Evolutionary conservation across 2,888 invertebrate genomes (phyloP), one percentile per base, ranked within the genome.

Genomic region (Drosophila yooni): DNA sequence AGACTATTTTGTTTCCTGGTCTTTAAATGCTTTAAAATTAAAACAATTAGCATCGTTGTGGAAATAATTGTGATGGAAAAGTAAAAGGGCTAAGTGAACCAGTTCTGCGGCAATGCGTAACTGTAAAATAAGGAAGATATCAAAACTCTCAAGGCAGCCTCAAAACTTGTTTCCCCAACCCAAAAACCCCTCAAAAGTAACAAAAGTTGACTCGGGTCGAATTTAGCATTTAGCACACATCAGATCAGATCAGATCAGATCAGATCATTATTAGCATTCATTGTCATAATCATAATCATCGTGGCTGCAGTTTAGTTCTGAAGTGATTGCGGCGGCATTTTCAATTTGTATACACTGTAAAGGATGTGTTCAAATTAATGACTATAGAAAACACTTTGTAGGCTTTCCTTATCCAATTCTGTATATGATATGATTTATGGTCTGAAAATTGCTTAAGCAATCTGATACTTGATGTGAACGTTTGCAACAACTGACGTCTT

Each of bases 41-140:
- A 51, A 21, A 40, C 29, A 51, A 38, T 62, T 33, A 61, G 38
- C 50, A 52, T 53, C 31, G 43, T 36, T 5, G 38, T 46, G 46
- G 38, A 33, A 29, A 40, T 50, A 68, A 56, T 66, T 73, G 53
- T 62, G 58, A 58, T 56, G 57, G 25, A 69, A 70, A 77, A 74
- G 78, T 77, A 63, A 77, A 77, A 77, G 78, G 78, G 59, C 50
- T 56, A 4, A 52, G 29, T n/a, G 38, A 72, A 65, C 53, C 51
- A 62, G 80, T 80, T 77, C 36, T 25, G 25, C 50, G 54, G n/a
- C 40, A 40, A 11, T 33, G 50, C 29, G 33, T 61, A 76, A 76
- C 76, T 76, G 76, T 76, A 65, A 76, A 76, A 54, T 48, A 59
- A 76, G 76, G 77, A 76, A 76, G 65, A 53, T 54, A 27, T 43